Conservation (phyloP, 2,113 vertebrate genomes). For the Nycticryphes semicollaris region DNA sequence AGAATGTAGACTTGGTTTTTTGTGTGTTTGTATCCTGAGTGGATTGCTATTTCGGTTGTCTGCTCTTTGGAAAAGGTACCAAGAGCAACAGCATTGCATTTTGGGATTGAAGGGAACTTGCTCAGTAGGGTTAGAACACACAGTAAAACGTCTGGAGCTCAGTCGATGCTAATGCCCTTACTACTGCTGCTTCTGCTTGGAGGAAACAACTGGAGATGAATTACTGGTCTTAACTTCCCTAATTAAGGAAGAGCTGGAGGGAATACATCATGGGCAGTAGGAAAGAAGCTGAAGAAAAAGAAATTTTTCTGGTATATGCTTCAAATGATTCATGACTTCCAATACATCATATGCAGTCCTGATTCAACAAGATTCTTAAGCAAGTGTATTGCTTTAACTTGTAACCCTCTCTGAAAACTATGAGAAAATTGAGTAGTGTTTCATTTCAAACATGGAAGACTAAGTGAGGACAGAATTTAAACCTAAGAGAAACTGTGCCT, state of each 20-base stretch:
- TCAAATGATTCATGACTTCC: conserved; percentile 40
- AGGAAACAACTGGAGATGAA: conserved; percentile 45
- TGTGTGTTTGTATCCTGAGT: background rate
- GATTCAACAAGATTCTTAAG: conserved; percentile 6
- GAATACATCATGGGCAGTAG: conserved; percentile 37
- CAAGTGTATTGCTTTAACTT: conserved; percentile 59
- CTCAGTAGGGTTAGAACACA: background rate
- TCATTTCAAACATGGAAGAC: background rate
- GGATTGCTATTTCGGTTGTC: background rate
- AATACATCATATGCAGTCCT: background rate
- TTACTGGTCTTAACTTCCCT: conserved; percentile 52
- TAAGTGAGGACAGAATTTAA: background rate
- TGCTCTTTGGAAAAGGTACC: background rate
- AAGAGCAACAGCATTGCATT: background rate
- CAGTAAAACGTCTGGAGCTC: background rate
- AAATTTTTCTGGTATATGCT: conserved; percentile 23
- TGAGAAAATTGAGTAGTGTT: background rate
- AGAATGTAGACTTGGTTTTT: background rate
- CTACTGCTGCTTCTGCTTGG: background rate
- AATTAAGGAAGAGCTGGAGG: conserved; percentile 48
- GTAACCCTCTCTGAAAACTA: conserved; percentile 25
- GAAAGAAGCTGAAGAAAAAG: background rate
- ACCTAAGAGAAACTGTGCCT: background rate
- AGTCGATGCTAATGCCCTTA: background rate
- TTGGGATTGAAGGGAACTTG: background rate